Conservation (phyloP, 1,140 invertebrate species). For the Portunus trituberculatus region DNA sequence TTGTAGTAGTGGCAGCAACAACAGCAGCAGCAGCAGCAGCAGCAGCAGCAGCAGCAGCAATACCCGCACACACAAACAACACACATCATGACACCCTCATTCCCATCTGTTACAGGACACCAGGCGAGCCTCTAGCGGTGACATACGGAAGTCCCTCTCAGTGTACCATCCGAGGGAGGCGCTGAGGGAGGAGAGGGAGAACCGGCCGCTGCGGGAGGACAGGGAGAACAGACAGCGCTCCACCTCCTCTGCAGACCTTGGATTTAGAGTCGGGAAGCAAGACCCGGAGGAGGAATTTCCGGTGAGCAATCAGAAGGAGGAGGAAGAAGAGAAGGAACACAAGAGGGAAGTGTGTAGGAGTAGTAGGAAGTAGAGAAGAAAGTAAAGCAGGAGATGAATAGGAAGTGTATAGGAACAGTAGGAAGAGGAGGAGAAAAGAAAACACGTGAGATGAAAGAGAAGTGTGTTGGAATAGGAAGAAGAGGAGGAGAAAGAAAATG, state of each 20-base stretch:
- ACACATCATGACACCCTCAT: neutral
- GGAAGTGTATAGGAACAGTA: neutral
- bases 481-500: neutral
- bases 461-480: neutral
- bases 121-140: slow-evolving; percentile 1
- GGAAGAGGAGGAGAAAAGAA: neutral
- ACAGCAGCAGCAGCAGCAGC: too few species aligned
- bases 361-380: neutral
- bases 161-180: slow-evolving; percentile 66
- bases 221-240: slow-evolving; percentile 52
- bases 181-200: slow-evolving; percentile 40
- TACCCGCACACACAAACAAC: neutral
- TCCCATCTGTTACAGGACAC: slow-evolving; percentile 34
- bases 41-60: too few species aligned
- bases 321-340: neutral
- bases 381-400: neutral
- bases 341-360: neutral
- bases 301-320: slow-evolving; percentile 53
- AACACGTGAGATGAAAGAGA: neutral
- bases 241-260: slow-evolving; percentile 58
- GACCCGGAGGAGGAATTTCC: slow-evolving; percentile 68
- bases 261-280: slow-evolving; percentile 61
- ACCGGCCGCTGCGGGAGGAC: slow-evolving; percentile 36
- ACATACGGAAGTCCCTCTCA: slow-evolving; percentile 61
- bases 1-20: too few species aligned